Evolutionary conservation across 1,140 invertebrate species (phyloP), one percentile per base, ranked within the genome.

Genomic region (Pseudomyrmex concolor): DNA sequence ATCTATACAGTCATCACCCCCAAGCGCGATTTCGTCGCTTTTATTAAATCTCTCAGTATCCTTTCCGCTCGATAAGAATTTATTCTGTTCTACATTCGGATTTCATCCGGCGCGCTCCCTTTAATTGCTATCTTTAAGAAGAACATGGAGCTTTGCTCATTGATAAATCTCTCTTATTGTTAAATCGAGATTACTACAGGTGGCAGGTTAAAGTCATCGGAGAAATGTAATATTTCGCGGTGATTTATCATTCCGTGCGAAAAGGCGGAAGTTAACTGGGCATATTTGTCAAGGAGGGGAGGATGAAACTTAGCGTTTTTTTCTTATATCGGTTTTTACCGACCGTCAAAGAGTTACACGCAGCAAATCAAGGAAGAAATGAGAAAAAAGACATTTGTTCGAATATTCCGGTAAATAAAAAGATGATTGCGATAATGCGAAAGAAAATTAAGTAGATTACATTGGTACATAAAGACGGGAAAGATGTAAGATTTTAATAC

Each of bases 71-170:
- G 51, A 80, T 70, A 51, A 60, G 66, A 90, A 93, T 92, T 92
- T 89, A 92, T 91, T 86, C 86, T 83, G 88, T 90, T 4, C 34
- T 91, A 90, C 88, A 86, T 91, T 93, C 91, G 92, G 91, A 93
- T 92, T 92, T 83, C 81, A 78, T 78, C 70, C 78, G 62, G 57
- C 50, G 48, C 84, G 62, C 68, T 63, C 86, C 87, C 87, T 55
- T 83, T 88, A 89, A 88, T 89, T 86, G 84, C 74, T 51, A 86
- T 85, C 60, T 54, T 72, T 62, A 48, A n/a, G 34, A 48, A n/a
- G 34, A 19, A 34, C 25, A 34, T 66, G 45, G 22, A 25, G 45
- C 67, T 74, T 13, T 67, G 60, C 45, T 67, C 76, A 89, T 83
- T 85, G 78, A 89, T 88, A 89, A 89, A 88, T 83, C 82, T 81